Evolutionary conservation across 2,113 vertebrate species (phyloP), one percentile per base, ranked within the genome.

Genomic region (Hirundichthys speculiger): DNA sequence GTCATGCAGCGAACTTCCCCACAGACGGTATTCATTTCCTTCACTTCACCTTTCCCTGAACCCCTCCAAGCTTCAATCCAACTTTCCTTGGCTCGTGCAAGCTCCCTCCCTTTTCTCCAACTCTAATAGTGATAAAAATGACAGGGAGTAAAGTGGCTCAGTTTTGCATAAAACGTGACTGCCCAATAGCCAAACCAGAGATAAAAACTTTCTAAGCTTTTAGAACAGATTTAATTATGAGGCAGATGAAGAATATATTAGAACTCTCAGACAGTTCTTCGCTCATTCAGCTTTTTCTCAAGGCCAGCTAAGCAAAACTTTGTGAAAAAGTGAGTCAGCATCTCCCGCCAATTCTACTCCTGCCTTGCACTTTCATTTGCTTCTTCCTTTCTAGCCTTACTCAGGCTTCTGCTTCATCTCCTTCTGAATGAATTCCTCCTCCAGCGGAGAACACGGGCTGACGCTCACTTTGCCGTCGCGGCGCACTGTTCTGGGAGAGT

Each of bases 1-100:
- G 83, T 90, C 86, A 86, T 82, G 84, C 83, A 79, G 69, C 64
- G 52, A 84, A 80, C 83, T 89, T 92, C 86, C 84, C 73, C 73
- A 82, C 84, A 88, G 83, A 88, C 80, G 64, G 84, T 76, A 77
- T 88, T 89, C 75, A 91, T 90, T 92, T 91, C 89, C 90, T 90
- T 87, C 41, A 78, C 74, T 89, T 91, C 90, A 92, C 89, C 90
- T 92, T 88, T 87, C 85, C 84, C 86, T 91, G 91, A 92, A 91
- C 90, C 78, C 72, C 69, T 46, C 45, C 43, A n/a, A n/a, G 65
- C 38, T 63, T 83, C 45, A 1, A 56, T 74, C 56, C 59, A 72
- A 68, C 84, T 77, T 69, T 30, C 48, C 63, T 78, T 72, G 53
- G 58, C 64, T 65, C n/a, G 4, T 40, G 10, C 59, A n/a, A 6